Base-by-base conservation (phyloP, 2,113 vertebrate genomes). In the Hepsetus odoe region DNA sequence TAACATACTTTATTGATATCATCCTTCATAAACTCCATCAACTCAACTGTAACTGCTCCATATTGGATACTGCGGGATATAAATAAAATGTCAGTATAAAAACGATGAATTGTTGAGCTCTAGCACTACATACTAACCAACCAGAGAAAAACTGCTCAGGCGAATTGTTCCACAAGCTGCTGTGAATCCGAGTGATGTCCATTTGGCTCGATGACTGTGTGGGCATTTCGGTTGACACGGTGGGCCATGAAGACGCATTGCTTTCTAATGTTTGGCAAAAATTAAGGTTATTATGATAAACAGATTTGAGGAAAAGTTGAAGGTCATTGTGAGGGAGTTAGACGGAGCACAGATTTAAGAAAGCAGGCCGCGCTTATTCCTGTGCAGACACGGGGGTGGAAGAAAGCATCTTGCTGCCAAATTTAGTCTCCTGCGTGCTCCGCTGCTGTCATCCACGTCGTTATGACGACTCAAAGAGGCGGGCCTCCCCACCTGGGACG, bases 401-500 rank as follows among this genome's bases (percentile, higher is more conserved):
- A 33, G 35, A 68, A 77, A 77, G 18, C 75, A 77, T 68, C 12
- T 69, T 26, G 24, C 16, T 58, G 78, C 83, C 82, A 76, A 83
- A 88, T 83, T 69, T 75, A 74, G 71, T 22, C 58, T 68, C 33
- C 59, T 72, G 28, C 64, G 30, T 40, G 44, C 59, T 40, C 38
- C 22, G 46, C 74, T 53, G 59, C 53, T 76, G 49, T 77, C 72
- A 53, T 35, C 42, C 46, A 20, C 46, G 44, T 68, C 38, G 59
- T 59, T 61, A 66, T 82, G 77, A 49, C 58, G 67, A 84, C 73
- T 80, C n/a, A 30, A 46, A 61, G 72, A 40, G 76, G 80, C 62
- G 49, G 49, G 80, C 72, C 79, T 82, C 74, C 86, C 85, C 82
- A 82, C 87, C 87, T 87, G 84, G 84, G 70, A 85, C 84, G 84